These are phyloP conservation scores for Cataglyphis rosenhaueri DNA, from an alignment of 2,888 invertebrate genomes.

Conservation along the genomic window DNA sequence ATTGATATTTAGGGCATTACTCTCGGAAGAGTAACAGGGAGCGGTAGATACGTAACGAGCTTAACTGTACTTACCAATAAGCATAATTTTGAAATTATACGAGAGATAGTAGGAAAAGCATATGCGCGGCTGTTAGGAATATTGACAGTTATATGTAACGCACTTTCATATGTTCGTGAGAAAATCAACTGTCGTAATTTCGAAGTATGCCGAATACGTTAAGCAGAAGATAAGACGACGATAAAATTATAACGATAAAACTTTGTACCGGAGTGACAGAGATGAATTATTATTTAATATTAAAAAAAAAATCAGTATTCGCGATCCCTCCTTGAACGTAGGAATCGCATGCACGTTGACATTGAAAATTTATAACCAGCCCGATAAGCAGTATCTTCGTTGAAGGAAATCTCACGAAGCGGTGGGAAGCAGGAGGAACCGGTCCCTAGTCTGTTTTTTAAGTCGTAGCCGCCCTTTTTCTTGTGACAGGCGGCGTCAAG, in stretches of 20 bases:
- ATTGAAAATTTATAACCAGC: background rate
- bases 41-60: slow-evolving; percentile 55
- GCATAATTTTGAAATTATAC: slow-evolving; percentile 61
- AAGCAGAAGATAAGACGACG: background rate
- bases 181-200: background rate
- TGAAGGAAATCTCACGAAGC: slow-evolving; percentile 14
- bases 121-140: background rate
- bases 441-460: slow-evolving; percentile 60
- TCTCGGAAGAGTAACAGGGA: slow-evolving; percentile 22
- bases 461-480: slow-evolving; percentile 49
- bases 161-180: background rate
- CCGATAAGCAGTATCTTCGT: background rate
- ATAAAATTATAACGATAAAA: no score
- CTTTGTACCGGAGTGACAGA: background rate
- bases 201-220: background rate
- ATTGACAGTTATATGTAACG: background rate
- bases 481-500: slow-evolving; percentile 62
- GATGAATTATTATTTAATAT: slow-evolving; percentile 5
- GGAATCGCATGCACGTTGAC: background rate
- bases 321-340: background rate
- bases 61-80: slow-evolving; percentile 65
- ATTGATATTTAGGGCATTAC: slow-evolving; percentile 69
- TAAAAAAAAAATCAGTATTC: background rate
- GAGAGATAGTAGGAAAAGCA: slow-evolving; percentile 34
- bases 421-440: slow-evolving; percentile 28